Evolutionary conservation across 2,888 invertebrate species (phyloP), one percentile per base, ranked within the genome.

Genomic region (Falcaria lacertinaria): DNA sequence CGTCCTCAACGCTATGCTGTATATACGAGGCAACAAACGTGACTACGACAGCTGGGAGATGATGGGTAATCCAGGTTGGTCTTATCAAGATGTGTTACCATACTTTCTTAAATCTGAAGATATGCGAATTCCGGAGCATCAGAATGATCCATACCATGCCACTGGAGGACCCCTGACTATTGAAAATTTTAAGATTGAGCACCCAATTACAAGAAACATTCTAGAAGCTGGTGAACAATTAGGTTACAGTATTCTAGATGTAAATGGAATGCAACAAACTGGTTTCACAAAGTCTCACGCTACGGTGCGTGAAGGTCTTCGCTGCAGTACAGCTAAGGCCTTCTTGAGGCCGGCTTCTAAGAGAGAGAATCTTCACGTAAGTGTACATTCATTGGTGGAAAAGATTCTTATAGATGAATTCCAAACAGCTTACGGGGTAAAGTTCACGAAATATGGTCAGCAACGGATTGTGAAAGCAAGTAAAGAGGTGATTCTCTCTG

Each of bases 1-100:
- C 63, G 94, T 94, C 0, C 80, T 97, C 2, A 97, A 97, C 72
- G 97, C 96, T 14, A 97, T 98, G 97, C 88, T 96, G 45, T 97
- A 97, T 64, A 89, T 97, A 0, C 88, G 97, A 42, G 97, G 97
- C 0, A 96, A 97, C 69, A 91, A 91, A 40, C 90, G 84, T 2
- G 97, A 97, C 70, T 98, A 96, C 72, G 96, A 98, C 64, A 83
- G 90, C n/a, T 98, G 97, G 97, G 94, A 92, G 15, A 74, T 69
- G 8, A 69, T 94, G 66, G 97, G 97, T 0, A 89, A 93, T 59
- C 69, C 80, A 0, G 97, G 95, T 0, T 98, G 98, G 98, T 90
- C 93, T 25, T 96, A 94, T 68, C 85, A 92, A 0, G 92, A 92
- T 40, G 89, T 96, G 0, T 75, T 96, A 28, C 92, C 92, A 7